Conservation (phyloP, 2,113 vertebrate species). For the Potamarius usumacintae region DNA sequence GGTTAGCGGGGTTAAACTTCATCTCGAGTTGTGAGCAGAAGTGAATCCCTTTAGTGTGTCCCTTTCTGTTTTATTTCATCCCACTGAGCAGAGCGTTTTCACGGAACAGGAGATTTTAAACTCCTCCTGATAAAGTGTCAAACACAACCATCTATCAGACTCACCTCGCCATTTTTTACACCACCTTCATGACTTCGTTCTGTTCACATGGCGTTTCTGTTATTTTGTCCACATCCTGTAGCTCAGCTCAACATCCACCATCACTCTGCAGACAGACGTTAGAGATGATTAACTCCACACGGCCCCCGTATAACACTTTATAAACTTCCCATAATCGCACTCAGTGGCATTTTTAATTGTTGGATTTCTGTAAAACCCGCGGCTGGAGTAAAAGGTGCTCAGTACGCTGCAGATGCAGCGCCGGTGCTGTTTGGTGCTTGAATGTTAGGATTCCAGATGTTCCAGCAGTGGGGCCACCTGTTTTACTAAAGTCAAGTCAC, state of each 20-base stretch:
- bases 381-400: not conserved
- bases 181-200: not conserved
- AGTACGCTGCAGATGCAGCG: not conserved
- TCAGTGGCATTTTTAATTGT: not conserved
- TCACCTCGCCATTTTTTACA: not conserved
- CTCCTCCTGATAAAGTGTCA: not conserved
- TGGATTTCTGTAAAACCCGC: not conserved
- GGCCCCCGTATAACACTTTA: not conserved
- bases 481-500: slow-evolving; percentile 48
- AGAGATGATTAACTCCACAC: not conserved
- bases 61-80: too few species aligned
- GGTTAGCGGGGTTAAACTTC: not conserved
- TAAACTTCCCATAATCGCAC: not conserved
- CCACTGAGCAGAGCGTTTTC: too few species aligned
- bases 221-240: slow-evolving; percentile 21
- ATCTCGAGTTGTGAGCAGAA: not conserved
- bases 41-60: not conserved
- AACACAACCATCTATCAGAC: not conserved
- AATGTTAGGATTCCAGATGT: slow-evolving; percentile 52
- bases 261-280: not conserved
- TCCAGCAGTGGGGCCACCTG: slow-evolving; percentile 53
- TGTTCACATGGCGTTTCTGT: not conserved
- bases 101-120: not conserved
- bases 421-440: slow-evolving; percentile 54
- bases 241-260: not conserved